Percentiles rank a stretch among this genome's conserved stretches.
Conservation (phyloP, 1,140 invertebrate species). For the Campodea augens region DNA sequence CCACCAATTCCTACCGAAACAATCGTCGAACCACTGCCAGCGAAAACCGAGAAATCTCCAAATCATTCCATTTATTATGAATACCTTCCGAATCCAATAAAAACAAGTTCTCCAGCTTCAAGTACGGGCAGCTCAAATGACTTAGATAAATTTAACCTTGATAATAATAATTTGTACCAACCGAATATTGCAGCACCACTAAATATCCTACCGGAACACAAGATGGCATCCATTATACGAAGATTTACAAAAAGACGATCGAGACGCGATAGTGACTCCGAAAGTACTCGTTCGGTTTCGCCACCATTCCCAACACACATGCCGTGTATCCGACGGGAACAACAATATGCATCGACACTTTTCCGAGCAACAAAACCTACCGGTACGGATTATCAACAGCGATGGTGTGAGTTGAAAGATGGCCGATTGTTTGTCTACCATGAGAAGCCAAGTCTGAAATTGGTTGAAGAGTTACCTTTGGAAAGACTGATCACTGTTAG, state of each 20-base stretch:
- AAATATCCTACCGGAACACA: not conserved
- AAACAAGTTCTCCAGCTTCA: no score
- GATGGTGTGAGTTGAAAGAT: not conserved
- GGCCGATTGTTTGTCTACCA: not conserved
- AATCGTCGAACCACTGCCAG: not conserved
- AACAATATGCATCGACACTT: not conserved
- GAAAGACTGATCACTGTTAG: not conserved
- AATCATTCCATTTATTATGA: no score
- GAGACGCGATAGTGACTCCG: not conserved
- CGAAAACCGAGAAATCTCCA: no score
- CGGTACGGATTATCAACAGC: not conserved
- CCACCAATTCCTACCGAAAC: not conserved
- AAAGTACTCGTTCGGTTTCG: not conserved
- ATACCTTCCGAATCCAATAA: no score
- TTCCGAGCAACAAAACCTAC: not conserved
- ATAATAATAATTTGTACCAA: no score
- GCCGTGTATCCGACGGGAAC: not conserved
- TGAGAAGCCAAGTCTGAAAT: not conserved
- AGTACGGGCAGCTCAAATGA: no score
- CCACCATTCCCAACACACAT: not conserved
- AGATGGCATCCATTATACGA: not conserved
- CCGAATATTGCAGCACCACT: not conserved
- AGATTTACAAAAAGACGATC: not conserved
- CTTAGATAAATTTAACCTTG: no score
- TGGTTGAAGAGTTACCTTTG: not conserved